These are phyloP conservation scores for Eupithecia pulchellata DNA, from an alignment of 2,888 invertebrate genomes.

Conservation along the genomic window DNA sequence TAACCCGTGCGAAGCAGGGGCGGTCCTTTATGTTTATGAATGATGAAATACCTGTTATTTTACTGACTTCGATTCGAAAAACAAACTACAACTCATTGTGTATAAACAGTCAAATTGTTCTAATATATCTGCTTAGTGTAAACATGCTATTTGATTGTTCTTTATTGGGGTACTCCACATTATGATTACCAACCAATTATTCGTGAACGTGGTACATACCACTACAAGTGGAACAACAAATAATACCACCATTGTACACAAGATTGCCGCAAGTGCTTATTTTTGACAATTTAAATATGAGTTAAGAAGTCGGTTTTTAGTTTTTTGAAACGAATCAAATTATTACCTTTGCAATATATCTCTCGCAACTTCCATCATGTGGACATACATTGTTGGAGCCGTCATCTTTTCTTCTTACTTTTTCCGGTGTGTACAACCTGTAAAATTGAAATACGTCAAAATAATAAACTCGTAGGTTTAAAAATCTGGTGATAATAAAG, in stretches of 20 bases:
- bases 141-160: neutral
- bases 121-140: constrained; percentile 19
- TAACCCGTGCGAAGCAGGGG: no score
- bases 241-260: no score
- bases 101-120: constrained; percentile 21
- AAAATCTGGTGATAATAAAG: no score
- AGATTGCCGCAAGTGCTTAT: no score
- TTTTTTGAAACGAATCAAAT: no score
- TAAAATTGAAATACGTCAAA: neutral
- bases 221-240: neutral
- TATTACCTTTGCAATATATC: constrained; percentile 68
- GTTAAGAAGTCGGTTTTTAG: no score
- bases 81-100: neutral
- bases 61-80: neutral
- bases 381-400: constrained; percentile 65
- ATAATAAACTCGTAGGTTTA: no score
- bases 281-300: no score
- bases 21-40: no score
- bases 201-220: neutral
- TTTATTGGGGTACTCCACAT: neutral
- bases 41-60: neutral
- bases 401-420: constrained; percentile 67
- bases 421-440: constrained; percentile 79
- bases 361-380: constrained; percentile 67
- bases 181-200: neutral